Evolutionary conservation across 2,113 vertebrate genomes (phyloP).

Genomic region (Mola mola): DNA sequence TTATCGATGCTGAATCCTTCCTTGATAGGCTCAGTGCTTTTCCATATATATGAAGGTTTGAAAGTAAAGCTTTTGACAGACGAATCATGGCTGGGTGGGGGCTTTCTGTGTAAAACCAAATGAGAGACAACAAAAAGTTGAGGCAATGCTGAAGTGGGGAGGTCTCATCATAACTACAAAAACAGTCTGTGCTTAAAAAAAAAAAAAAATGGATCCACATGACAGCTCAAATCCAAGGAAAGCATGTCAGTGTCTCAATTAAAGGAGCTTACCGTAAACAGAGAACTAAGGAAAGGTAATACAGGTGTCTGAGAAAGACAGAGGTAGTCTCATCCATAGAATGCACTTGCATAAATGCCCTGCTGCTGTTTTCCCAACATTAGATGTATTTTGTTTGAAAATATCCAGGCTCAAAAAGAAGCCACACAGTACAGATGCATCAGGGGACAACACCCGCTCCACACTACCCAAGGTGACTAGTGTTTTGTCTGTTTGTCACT

Average conservation of each 20-base stretch:
- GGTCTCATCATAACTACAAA: conserved; percentile 32
- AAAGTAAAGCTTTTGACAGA: too few relatives aligned
- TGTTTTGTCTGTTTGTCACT: conserved; percentile 45
- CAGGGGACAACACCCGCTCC: conserved; percentile 35
- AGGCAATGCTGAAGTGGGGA: conserved; percentile 11
- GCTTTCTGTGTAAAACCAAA: conserved; percentile 18
- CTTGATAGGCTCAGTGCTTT: conserved; percentile 22
- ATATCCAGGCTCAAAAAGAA: background rate
- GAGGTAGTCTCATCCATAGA: background rate
- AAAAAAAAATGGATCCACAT: background rate
- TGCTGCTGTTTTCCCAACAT: background rate
- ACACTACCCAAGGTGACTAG: conserved; percentile 28
- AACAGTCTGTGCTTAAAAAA: conserved; percentile 8
- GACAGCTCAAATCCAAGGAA: conserved; percentile 21
- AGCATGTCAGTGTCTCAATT: conserved; percentile 13
- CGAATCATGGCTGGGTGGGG: too few relatives aligned
- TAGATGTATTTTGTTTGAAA: conserved; percentile 17
- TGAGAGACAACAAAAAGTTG: too few relatives aligned
- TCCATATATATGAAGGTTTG: conserved; percentile 40
- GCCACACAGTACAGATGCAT: conserved; percentile 10
- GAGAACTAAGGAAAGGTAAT: background rate
- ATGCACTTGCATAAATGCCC: conserved; percentile 1
- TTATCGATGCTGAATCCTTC: conserved; percentile 41
- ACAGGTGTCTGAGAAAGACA: background rate
- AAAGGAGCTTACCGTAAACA: conserved; percentile 3